Percentiles rank a stretch among this genome's conserved stretches.
phyloP scores from a whole-genome alignment of 2,888 invertebrate genomes.

The Nephrotoma guestfalica region DNA sequence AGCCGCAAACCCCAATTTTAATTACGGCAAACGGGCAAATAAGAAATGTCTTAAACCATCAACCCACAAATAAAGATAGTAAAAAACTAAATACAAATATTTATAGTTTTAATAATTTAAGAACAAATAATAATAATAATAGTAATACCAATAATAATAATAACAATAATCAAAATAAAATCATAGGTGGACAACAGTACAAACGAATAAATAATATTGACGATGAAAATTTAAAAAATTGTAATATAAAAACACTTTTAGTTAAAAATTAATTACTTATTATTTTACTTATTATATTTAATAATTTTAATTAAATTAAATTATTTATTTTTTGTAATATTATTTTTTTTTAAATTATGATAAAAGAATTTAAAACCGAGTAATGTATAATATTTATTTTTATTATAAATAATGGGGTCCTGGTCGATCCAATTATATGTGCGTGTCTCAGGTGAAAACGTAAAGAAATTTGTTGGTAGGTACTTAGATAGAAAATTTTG shows the following conservation, averaged over 20 bases:
- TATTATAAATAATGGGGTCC: no score
- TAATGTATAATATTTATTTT: not conserved
- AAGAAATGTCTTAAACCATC: not conserved
- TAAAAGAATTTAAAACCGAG: not conserved
- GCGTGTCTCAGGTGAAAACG: no score
- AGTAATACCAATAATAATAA: not conserved
- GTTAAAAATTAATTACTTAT: not conserved
- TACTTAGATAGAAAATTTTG: no score
- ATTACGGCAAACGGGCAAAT: not conserved
- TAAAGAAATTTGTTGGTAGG: no score
- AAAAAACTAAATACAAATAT: not conserved
- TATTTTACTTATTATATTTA: not conserved
- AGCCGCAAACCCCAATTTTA: not conserved
- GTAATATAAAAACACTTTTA: not conserved
- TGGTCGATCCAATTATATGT: no score
- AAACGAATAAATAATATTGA: not conserved
- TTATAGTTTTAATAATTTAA: slow-evolving; percentile 1
- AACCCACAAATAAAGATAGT: not conserved
- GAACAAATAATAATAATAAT: not conserved
- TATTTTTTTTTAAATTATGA: not conserved
- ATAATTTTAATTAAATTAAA: not conserved
- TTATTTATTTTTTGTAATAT: not conserved
- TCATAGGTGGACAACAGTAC: not conserved
- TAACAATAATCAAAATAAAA: not conserved
- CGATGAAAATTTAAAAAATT: not conserved